Conservation (phyloP, 2,797 vertebrate genomes). For the Discoglossus pictus region DNA sequence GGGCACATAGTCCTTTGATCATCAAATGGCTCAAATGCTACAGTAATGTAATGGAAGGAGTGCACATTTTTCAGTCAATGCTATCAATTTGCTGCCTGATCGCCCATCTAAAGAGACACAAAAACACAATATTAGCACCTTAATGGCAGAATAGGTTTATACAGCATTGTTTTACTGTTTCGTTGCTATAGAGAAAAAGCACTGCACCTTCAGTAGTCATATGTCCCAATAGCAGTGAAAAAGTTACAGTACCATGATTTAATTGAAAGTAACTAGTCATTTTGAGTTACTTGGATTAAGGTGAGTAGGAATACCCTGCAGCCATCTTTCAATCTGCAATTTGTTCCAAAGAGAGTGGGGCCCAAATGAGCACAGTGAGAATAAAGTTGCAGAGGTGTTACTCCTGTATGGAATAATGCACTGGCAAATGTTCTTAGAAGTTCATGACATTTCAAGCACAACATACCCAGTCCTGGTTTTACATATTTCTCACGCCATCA, state of each 20-base stretch:
- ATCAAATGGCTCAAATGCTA: conserved; percentile 1
- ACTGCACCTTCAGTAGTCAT: conserved; percentile 13
- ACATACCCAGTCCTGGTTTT: conserved; percentile 50
- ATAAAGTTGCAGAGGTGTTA: conserved; percentile 20
- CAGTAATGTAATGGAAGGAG: conserved; percentile 14
- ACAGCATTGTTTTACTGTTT: conserved; percentile 19
- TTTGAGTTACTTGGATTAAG: conserved; percentile 18
- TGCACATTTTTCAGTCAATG: conserved; percentile 8
- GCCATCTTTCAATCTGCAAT: conserved; percentile 23
- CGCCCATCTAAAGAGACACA: conserved; percentile 13
- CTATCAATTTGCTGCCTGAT: conserved; percentile 8
- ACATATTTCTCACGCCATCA: conserved; percentile 36
- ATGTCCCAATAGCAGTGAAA: conserved; percentile 34
- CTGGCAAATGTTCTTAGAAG: conserved; percentile 25
- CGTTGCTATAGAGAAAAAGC: conserved; percentile 38
- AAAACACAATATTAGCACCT: conserved; percentile 41
- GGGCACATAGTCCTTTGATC: background rate
- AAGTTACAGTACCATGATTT: conserved; percentile 42
- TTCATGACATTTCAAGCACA: conserved; percentile 10
- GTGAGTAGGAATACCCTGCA: conserved; percentile 29
- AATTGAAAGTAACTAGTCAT: conserved; percentile 30
- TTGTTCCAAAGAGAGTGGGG: conserved; percentile 44
- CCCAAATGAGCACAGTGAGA: conserved; percentile 46
- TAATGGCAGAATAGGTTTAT: conserved; percentile 33
- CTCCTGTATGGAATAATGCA: conserved; percentile 31